Evolutionary conservation across 1,140 invertebrate species (phyloP), one percentile per base, ranked within the genome.

Genomic region (Hyles euphorbiae): DNA sequence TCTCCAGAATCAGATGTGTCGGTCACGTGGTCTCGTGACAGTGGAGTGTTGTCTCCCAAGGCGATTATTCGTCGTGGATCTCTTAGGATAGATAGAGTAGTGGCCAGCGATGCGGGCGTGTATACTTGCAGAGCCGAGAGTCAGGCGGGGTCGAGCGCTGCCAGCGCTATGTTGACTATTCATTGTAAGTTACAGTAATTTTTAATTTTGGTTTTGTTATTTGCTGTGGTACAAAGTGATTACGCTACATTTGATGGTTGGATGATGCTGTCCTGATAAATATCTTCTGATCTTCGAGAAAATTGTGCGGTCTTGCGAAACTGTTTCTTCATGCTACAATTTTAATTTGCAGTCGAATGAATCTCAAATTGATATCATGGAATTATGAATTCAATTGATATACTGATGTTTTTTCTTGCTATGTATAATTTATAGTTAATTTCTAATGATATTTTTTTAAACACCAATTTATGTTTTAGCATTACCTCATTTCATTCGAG

Each of bases 401-500:
- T 22, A 22, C 22, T 22, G 22, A 22, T 22, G 22, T 22, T 22
- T 22, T 22, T 22, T 22, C 22, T 22, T 22, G 22, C 22, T 22
- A 0, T 40, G 36, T 40, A 5, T 40, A 40, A 40, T 5, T 22
- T 22, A 40, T 40, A 40, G 8, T 5, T 40, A 40, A n/a, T 60
- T 48, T 11, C 22, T 22, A 58, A 34, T 5, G 50, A 33, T 46
- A 34, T 49, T 3, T 12, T 33, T 53, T 53, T 48, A 51, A 10
- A 33, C n/a, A 47, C 3, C 43, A 12, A 11, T 58, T 12, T 33
- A 60, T 34, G 49, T 80, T 81, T 74, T 76, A 97, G 96, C 96
- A 51, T 96, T 98, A 87, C 97, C 97, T 34, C 95, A 93, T 83
- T 97, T 98, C 75, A 92, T 94, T 53, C 93, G 94, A 76, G 94